These are phyloP conservation scores for Sander vitreus DNA, from an alignment of 2,113 vertebrate genomes.

Conservation along the genomic window DNA sequence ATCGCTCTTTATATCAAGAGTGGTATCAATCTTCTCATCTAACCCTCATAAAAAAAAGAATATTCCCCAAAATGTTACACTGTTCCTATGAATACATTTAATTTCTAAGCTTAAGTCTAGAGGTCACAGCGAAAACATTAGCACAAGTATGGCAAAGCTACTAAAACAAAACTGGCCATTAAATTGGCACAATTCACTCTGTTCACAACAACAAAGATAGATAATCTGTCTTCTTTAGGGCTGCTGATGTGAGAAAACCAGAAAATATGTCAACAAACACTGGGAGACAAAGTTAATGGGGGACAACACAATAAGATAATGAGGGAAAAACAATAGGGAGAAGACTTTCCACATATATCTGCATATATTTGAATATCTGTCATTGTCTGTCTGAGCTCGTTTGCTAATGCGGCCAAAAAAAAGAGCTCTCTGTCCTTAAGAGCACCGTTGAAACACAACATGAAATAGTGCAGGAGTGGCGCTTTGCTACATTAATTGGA, in stretches of 20 bases:
- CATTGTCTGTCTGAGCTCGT: constrained; percentile 45
- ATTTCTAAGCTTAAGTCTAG: background rate
- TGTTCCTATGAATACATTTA: background rate
- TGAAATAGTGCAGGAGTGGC: constrained; percentile 51
- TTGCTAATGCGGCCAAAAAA: constrained; percentile 60
- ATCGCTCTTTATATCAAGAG: background rate
- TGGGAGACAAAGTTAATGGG: constrained; percentile 47
- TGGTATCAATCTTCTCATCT: background rate
- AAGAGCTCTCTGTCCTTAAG: constrained; percentile 29
- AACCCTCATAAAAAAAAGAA: background rate
- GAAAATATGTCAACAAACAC: constrained; percentile 56
- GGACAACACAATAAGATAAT: constrained; percentile 59
- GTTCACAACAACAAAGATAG: constrained; percentile 11
- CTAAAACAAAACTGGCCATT: too few species aligned
- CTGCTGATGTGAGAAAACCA: constrained; percentile 53
- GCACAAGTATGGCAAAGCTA: background rate
- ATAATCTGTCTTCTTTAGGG: constrained; percentile 33
- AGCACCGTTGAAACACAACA: constrained; percentile 23
- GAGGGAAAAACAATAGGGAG: constrained; percentile 58
- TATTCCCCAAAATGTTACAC: background rate
- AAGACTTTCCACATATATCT: constrained; percentile 44
- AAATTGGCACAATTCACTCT: too few species aligned
- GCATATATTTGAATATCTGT: constrained; percentile 61
- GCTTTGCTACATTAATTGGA: constrained; percentile 62
- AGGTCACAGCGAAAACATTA: background rate